Evolutionary conservation across 1,140 invertebrate species (phyloP), one percentile per base, ranked within the genome.

Genomic region (Phenacoccus solenopsis): DNA sequence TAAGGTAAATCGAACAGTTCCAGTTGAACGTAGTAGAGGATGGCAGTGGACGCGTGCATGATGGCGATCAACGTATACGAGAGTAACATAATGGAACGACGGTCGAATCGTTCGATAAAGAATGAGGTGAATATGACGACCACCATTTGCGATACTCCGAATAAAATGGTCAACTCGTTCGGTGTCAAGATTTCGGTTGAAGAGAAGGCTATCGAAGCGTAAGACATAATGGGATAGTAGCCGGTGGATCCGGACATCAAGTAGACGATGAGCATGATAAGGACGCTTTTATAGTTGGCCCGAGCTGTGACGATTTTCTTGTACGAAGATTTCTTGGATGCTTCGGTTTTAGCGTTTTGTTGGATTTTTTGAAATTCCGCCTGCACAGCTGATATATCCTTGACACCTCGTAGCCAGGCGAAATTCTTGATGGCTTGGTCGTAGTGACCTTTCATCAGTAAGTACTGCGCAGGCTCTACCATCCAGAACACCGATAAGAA

Each of bases 381-480:
- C 5, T 5, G 12, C 3, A n/a, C 20, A 9, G 38, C 5, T 10
- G 12, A 2, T 10, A 49, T 5, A 49, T 49, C 38, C 12, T 49
- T 49, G 16, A 4, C 38, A n/a, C 38, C 38, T 10, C 38, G 81
- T 0, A 96, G 79, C 72, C 83, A 88, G 68, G 82, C 80, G 71
- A 94, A 77, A 9, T 87, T 79, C 1, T 80, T 74, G 0, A 84
- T 76, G 0, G 91, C 91, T 3, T 86, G 84, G 4, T 83, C 78
- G 35, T 81, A 81, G 22, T 83, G 80, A 75, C 83, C 81, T 74
- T 83, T 83, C 3, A 79, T 78, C 0, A 90, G 78, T 30, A 87
- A 79, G 73, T 84, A 90, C 69, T 85, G 86, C 0, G 93, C 92
- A 35, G 89, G 88, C 76, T 95, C 93, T 0, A 91, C 91, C 3